Conservation (phyloP, 2,113 vertebrate genomes). For the Entelurus aequoreus region DNA sequence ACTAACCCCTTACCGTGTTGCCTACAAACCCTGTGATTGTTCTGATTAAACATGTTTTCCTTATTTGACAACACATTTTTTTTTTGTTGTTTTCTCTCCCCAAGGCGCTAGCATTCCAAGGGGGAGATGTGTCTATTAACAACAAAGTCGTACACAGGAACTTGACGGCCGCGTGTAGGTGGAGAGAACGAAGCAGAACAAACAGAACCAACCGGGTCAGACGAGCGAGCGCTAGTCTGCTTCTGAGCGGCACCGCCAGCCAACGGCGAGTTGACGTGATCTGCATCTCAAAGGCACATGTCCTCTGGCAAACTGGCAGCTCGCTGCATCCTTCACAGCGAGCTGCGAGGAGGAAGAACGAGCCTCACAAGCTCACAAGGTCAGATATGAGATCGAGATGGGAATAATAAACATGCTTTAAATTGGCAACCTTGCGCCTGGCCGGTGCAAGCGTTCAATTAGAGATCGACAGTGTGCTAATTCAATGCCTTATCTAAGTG, state of each 20-base stretch:
- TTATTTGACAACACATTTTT: not conserved
- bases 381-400: constrained; percentile 44
- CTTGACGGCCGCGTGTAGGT: constrained; percentile 28
- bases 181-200: constrained; percentile 16
- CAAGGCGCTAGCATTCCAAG: constrained; percentile 3
- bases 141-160: constrained; percentile 34
- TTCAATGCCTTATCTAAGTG: constrained; percentile 45
- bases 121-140: constrained; percentile 34
- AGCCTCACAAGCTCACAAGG: constrained; percentile 47
- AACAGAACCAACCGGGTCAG: constrained; percentile 55
- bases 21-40: too few relatives aligned
- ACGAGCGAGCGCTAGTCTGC: constrained; percentile 40
- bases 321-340: constrained; percentile 38
- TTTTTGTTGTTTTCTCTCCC: not conserved
- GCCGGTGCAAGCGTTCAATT: constrained; percentile 44
- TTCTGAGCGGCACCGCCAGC: constrained; percentile 52
- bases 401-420: constrained; percentile 55
- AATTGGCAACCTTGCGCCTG: constrained; percentile 33
- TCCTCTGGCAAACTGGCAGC: constrained; percentile 54
- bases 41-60: too few relatives aligned
- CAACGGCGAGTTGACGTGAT: constrained; percentile 52
- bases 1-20: too few relatives aligned
- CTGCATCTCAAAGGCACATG: constrained; percentile 60
- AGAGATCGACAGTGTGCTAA: constrained; percentile 46
- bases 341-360: constrained; percentile 43